Base-by-base conservation (phyloP, 2,113 vertebrate species). In the Forbesichthys papilliferus region DNA sequence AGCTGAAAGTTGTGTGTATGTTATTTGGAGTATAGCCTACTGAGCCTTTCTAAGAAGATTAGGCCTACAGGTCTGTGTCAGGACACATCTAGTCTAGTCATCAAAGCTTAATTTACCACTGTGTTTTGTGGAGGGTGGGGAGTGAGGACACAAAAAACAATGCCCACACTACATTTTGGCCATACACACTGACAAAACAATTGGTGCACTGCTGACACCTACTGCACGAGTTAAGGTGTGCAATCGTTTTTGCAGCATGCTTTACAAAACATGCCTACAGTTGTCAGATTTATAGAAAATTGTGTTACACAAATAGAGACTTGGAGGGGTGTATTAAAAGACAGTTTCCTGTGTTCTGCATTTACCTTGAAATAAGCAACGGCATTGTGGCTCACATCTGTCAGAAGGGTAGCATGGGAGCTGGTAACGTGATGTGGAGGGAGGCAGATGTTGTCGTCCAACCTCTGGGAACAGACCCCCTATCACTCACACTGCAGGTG, bases 291-390 rank as follows among this genome's bases (percentile, higher is more conserved):
- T 64, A 74, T 78, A 69, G 75, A 83, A 77, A 57, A 63, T 62
- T 18, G 57, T 4, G 48, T 51, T 55, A 55, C 79, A 81, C 85
- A 87, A 88, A 81, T 65, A 53, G 18, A 72, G 58, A 74, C 48
- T 74, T 77, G 82, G 74, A 48, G 84, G 14, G 18, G 53, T 55
- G 68, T 87, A 87, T 89, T 83, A 84, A 84, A 79, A 77, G 77
- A 18, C 51, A 0, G 5, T 69, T 91, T 90, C 90, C 90, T 86
- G 84, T 84, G 83, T 88, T 84, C 78, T 83, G 77, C 77, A 76
- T 86, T 89, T 88, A 88, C 90, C 90, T 91, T 91, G 90, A 79
- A 74, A 73, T 79, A 75, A 87, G 84, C 87, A 89, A 89, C 87
- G 77, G 78, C 75, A 77, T 81, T 86, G 82, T 88, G 82, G 86